A percentile compares a stretch with the other conserved stretches of the same genome.
phyloP scores from a whole-genome alignment of 2,888 invertebrate genomes.

The Drosophila anceps region DNA sequence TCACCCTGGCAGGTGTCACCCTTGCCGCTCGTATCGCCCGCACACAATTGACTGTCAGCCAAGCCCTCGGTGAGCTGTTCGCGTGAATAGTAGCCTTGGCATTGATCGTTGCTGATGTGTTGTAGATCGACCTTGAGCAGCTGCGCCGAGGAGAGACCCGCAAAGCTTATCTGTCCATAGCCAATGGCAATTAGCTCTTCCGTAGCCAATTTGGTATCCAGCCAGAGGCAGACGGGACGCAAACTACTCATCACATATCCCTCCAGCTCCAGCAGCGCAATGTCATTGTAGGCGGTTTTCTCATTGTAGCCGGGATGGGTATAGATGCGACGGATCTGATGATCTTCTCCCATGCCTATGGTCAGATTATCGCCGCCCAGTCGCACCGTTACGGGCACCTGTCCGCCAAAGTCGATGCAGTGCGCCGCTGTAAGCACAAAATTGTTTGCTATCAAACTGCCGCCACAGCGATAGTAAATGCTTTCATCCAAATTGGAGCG shows the following conservation, averaged over 20 bases:
- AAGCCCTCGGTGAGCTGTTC: slow-evolving; percentile 42
- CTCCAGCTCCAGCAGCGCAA: slow-evolving; percentile 87
- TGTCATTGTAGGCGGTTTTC: slow-evolving; percentile 88
- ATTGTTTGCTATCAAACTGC: slow-evolving; percentile 64
- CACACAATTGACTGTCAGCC: slow-evolving; percentile 55
- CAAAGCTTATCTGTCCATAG: slow-evolving; percentile 87
- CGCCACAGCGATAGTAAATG: slow-evolving; percentile 76
- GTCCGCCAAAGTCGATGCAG: slow-evolving; percentile 65
- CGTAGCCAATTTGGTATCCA: slow-evolving; percentile 67
- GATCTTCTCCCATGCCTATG: slow-evolving; percentile 36
- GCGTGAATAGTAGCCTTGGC: slow-evolving; percentile 30
- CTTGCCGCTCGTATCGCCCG: slow-evolving; percentile 50
- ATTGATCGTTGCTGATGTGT: slow-evolving; percentile 33
- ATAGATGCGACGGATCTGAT: slow-evolving; percentile 61
- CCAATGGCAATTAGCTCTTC: slow-evolving; percentile 87
- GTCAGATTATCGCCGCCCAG: slow-evolving; percentile 76
- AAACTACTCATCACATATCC: neutral
- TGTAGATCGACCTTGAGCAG: slow-evolving; percentile 59
- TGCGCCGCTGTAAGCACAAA: slow-evolving; percentile 82
- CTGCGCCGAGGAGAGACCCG: slow-evolving; percentile 58
- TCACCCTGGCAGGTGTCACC: slow-evolving; percentile 71
- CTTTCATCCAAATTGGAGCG: slow-evolving; percentile 39
- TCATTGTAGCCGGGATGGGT: slow-evolving; percentile 87
- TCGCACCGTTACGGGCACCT: slow-evolving; percentile 55
- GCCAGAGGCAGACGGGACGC: slow-evolving; percentile 86